phyloP scores from a whole-genome alignment of 2,888 invertebrate genomes.

The Sturmia bella region DNA sequence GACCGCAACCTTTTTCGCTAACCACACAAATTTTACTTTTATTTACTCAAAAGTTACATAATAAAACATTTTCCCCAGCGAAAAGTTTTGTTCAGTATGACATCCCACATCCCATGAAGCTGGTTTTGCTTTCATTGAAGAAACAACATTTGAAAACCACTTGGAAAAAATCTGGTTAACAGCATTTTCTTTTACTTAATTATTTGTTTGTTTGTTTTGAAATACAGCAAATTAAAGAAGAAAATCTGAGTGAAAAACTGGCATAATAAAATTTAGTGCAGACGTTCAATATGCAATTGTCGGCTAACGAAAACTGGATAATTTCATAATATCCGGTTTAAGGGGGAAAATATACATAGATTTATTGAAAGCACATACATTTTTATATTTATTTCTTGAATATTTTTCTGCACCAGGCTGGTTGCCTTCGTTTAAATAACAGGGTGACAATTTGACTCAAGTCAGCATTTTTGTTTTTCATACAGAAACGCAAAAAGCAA shows the following conservation, averaged over 20 bases:
- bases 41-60: slow-evolving; percentile 32
- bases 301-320: slow-evolving; percentile 46
- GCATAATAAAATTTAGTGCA: slow-evolving; percentile 49
- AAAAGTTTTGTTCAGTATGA: background rate
- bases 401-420: slow-evolving; percentile 12
- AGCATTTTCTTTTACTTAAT: slow-evolving; percentile 12
- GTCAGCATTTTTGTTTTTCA: background rate
- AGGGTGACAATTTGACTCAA: slow-evolving; percentile 39
- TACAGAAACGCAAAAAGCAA: background rate
- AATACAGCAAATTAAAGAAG: slow-evolving; percentile 4
- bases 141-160: background rate
- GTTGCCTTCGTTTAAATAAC: slow-evolving; percentile 31
- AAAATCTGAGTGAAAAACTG: slow-evolving; percentile 30
- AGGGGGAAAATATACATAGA: slow-evolving; percentile 52
- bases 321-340: slow-evolving; percentile 68
- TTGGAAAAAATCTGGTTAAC: slow-evolving; percentile 30
- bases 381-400: slow-evolving; percentile 39
- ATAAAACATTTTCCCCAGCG: slow-evolving; percentile 25
- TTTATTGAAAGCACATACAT: slow-evolving; percentile 58
- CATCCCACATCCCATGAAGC: slow-evolving; percentile 42
- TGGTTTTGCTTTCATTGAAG: slow-evolving; percentile 53
- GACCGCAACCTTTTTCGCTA: slow-evolving; percentile 50
- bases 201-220: background rate
- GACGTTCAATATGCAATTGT: slow-evolving; percentile 26
- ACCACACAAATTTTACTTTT: slow-evolving; percentile 19